phyloP scores from a whole-genome alignment of 2,797 vertebrate species.

The Lycodopsis pacificus region DNA sequence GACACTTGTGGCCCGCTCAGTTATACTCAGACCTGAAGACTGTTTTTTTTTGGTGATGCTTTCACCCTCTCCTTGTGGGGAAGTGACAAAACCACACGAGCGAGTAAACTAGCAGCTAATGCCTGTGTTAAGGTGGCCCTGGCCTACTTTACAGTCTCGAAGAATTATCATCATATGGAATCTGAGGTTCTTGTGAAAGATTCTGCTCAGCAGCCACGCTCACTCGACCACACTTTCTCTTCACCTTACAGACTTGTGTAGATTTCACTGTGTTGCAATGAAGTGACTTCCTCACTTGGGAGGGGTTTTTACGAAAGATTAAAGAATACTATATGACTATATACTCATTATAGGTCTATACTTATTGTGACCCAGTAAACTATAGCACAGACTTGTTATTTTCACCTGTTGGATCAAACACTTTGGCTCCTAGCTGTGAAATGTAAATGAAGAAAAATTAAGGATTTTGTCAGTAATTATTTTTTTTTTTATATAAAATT shows the following conservation, averaged over 20 bases:
- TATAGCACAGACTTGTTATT: not conserved
- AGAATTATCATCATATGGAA: conserved; percentile 10
- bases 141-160: conserved; percentile 38
- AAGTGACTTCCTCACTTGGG: conserved; percentile 8
- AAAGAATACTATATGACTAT: no score
- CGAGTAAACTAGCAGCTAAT: conserved; percentile 3
- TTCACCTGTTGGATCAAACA: not conserved
- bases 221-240: not conserved
- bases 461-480: not conserved
- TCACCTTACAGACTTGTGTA: conserved; percentile 19
- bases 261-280: conserved; percentile 16
- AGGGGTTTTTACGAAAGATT: conserved; percentile 11
- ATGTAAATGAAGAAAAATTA: not conserved
- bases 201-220: not conserved
- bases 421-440: not conserved
- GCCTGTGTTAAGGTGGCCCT: conserved; percentile 18
- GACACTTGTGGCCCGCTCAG: not conserved
- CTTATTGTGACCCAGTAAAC: conserved; percentile 35
- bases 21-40: not conserved
- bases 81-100: conserved; percentile 37
- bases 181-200: conserved; percentile 30
- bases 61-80: not conserved
- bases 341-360: conserved; percentile 24
- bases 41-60: not conserved
- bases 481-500: not conserved